Evolutionary conservation across 2,797 vertebrate species (phyloP), one percentile per base, ranked within the genome.

Genomic region (Platalea minor): DNA sequence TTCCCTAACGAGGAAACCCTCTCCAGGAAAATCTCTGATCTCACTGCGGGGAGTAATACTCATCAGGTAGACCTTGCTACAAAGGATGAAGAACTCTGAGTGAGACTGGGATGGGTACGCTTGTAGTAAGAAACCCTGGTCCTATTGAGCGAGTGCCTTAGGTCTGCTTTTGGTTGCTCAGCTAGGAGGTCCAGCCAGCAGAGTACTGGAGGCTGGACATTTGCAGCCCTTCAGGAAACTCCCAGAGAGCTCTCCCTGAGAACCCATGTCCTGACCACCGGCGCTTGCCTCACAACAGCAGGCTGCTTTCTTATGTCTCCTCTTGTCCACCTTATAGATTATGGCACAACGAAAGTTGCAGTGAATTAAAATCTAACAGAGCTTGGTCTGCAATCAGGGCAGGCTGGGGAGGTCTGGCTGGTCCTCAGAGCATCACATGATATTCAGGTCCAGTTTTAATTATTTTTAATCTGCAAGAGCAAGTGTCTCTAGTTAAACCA

Each of bases 281-380:
- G 2, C 2, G 0, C 23, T 86, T 1, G 2, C 24, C 8, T 48
- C 13, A 60, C 3, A 2, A 26, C 10, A 67, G 5, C 1, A 0
- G 16, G 20, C 53, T 83, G 45, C 33, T 51, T 91, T 75, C 41
- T 83, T 45, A 14, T 12, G 6, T 33, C 37, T 84, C n/a, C 39
- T 87, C 31, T 39, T 67, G 37, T 41, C 37, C 2, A 2, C 25
- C 50, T 83, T 85, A 57, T 29, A 64, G 29, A 31, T 23, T 46
- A 60, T 17, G 35, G 60, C 57, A 73, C 28, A 33, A 54, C 0
- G 1, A 85, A 77, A 89, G 11, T 23, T 33, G 28, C 20, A 54
- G 37, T 37, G 65, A 46, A 45, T 67, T 33, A 67, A 87, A 95
- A 89, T 67, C 54, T 33, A 20, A 48, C 15, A 56, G 39, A 85